phyloP scores from a whole-genome alignment of 1,140 invertebrate species.

The Limonius californicus region DNA sequence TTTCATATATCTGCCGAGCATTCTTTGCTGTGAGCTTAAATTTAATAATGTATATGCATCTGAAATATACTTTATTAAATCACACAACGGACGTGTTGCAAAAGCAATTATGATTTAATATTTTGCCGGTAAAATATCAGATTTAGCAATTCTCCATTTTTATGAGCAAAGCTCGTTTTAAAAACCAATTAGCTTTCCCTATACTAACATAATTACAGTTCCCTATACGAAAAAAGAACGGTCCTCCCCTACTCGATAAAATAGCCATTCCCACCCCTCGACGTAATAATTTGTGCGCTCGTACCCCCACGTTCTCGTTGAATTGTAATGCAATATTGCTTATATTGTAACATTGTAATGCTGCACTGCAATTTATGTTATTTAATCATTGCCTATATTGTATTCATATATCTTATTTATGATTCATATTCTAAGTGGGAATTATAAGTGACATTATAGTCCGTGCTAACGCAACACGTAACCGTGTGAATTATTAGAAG shows the following conservation, averaged over 20 bases:
- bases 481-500: background rate
- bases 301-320: constrained; percentile 32
- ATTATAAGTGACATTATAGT: background rate
- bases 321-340: constrained; percentile 40
- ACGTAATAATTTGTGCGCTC: constrained; percentile 32
- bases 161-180: constrained; percentile 32
- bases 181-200: constrained; percentile 39
- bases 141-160: constrained; percentile 14
- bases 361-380: constrained; percentile 27
- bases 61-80: background rate
- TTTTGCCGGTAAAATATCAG: constrained; percentile 12
- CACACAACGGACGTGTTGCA: background rate
- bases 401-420: constrained; percentile 24
- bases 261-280: constrained; percentile 32
- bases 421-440: constrained; percentile 11
- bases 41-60: too few relatives aligned
- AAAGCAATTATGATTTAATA: constrained; percentile 11
- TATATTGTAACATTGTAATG: constrained; percentile 28
- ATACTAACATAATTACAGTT: constrained; percentile 36
- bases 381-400: constrained; percentile 27
- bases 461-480: background rate
- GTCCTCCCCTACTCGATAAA: constrained; percentile 32
- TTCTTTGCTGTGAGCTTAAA: too few relatives aligned
- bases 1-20: too few relatives aligned
- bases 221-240: constrained; percentile 19